A percentile compares a stretch with the other conserved stretches of the same genome.
Evolutionary conservation across 2,113 vertebrate species (phyloP).

Genomic region (Ictidomys tridecemlineatus): DNA sequence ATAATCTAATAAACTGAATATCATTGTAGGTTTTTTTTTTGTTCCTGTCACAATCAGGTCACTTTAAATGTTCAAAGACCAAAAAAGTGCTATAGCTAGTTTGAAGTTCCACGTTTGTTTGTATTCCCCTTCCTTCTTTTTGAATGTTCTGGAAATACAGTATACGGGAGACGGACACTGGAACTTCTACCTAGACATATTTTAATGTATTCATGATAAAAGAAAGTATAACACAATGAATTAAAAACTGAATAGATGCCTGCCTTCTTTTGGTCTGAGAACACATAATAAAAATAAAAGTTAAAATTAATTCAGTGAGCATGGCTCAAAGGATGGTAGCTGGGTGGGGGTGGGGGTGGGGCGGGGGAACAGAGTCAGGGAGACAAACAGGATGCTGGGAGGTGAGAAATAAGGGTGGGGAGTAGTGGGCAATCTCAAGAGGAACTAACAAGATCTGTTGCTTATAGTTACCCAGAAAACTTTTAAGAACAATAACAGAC

Average conservation of each 20-base stretch:
- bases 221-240: neutral
- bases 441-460: conserved; percentile 82
- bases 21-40: neutral
- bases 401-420: conserved; percentile 83
- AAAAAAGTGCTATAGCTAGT: neutral
- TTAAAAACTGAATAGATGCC: neutral
- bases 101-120: conserved; percentile 19
- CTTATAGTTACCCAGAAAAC: conserved; percentile 81
- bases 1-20: conserved; percentile 35
- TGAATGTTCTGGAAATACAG: conserved; percentile 4
- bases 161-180: neutral
- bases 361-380: conserved; percentile 72
- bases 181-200: neutral
- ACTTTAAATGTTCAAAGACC: conserved; percentile 39
- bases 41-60: neutral
- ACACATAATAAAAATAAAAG: conserved; percentile 25
- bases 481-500: conserved; percentile 74
- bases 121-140: neutral
- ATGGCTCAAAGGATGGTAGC: conserved; percentile 31
- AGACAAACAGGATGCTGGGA: conserved; percentile 83
- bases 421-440: conserved; percentile 80
- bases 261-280: neutral
- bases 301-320: neutral
- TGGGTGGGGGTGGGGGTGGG: conserved; percentile 58
- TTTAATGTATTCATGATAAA: neutral